phyloP scores from a whole-genome alignment of 2,113 vertebrate genomes.

The Indri indri region DNA sequence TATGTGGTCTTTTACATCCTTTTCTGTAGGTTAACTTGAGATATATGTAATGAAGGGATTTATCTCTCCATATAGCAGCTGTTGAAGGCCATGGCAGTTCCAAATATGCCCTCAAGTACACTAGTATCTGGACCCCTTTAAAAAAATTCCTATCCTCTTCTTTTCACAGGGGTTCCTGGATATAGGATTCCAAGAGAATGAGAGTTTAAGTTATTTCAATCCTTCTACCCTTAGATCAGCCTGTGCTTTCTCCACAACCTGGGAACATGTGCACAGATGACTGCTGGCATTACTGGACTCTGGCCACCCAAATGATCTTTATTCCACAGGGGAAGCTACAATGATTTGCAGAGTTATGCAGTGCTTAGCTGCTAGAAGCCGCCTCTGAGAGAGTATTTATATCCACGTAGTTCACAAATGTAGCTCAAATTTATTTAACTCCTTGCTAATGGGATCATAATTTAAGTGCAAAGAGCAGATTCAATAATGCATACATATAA shows the following conservation, averaged over 20 bases:
- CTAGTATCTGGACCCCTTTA: not conserved
- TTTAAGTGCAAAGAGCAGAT: conserved; percentile 80
- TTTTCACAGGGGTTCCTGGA: not conserved
- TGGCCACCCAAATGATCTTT: not conserved
- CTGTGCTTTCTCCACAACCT: not conserved
- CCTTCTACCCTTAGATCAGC: not conserved
- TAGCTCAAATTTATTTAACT: conserved; percentile 81
- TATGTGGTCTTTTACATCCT: not conserved
- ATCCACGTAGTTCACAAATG: conserved; percentile 72
- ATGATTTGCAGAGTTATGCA: conserved; percentile 53
- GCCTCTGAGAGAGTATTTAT: conserved; percentile 71
- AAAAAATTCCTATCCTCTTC: not conserved
- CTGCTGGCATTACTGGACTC: not conserved
- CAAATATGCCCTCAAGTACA: not conserved
- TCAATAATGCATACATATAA: conserved; percentile 71
- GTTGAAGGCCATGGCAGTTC: not conserved
- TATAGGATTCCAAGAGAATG: not conserved
- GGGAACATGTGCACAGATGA: not conserved
- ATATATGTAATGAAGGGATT: not conserved
- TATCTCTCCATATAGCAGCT: not conserved
- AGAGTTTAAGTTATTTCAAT: conserved; percentile 22
- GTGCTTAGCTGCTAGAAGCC: conserved; percentile 45
- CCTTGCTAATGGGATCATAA: conserved; percentile 77
- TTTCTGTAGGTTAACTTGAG: not conserved
- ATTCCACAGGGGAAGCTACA: conserved; percentile 19